Conservation (phyloP, 1,140 invertebrate species). For the Condylostylus longicornis region DNA sequence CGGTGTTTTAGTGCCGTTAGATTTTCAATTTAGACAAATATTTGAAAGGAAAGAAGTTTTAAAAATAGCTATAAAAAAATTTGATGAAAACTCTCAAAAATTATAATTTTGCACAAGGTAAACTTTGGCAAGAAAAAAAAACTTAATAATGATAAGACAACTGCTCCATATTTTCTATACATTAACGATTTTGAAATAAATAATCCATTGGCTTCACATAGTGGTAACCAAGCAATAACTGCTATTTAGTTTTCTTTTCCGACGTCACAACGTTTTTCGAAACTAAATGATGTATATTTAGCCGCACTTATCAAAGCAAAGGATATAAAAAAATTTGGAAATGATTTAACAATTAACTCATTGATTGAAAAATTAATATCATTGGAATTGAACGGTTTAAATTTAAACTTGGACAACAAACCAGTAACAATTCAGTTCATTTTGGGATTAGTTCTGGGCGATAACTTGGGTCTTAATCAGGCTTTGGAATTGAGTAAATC, state of each 20-base stretch:
- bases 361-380: slow-evolving; percentile 17
- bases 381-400: slow-evolving; percentile 17
- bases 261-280: slow-evolving; percentile 11
- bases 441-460: slow-evolving; percentile 18
- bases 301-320: slow-evolving; percentile 16
- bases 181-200: slow-evolving; percentile 14
- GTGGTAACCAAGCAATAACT: slow-evolving; percentile 19
- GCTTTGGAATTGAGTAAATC: slow-evolving; percentile 20
- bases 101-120: background rate
- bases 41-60: slow-evolving; percentile 5
- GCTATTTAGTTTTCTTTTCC: slow-evolving; percentile 20
- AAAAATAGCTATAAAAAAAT: background rate
- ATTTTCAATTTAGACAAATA: slow-evolving; percentile 9
- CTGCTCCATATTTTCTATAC: slow-evolving; percentile 1
- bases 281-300: slow-evolving; percentile 23
- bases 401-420: slow-evolving; percentile 6
- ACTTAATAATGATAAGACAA: background rate
- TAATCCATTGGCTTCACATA: slow-evolving; percentile 22
- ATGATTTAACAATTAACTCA: slow-evolving; percentile 14
- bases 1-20: slow-evolving; percentile 7
- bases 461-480: slow-evolving; percentile 25
- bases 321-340: slow-evolving; percentile 16
- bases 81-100: background rate
- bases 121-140: slow-evolving; percentile 1
- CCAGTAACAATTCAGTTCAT: slow-evolving; percentile 13